Conservation (phyloP, 2,113 vertebrate genomes). For the Pelusios castaneus region DNA sequence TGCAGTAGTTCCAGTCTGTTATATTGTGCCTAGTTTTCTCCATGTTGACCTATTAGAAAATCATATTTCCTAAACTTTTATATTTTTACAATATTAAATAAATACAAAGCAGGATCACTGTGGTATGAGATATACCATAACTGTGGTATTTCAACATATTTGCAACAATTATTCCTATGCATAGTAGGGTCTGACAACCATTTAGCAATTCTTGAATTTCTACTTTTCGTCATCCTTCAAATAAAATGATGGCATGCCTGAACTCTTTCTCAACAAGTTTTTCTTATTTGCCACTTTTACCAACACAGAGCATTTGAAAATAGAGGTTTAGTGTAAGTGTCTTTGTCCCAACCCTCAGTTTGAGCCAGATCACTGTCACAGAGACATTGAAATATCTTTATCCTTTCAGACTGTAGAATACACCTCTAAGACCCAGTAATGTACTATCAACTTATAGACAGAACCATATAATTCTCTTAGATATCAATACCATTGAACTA, state of each 20-base stretch:
- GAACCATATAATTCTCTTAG: not conserved
- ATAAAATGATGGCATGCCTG: not conserved
- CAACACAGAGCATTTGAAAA: not conserved
- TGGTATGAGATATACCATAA: not conserved
- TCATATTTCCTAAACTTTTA: not conserved
- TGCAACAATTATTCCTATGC: not conserved
- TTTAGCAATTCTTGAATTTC: not conserved
- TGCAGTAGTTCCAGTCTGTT: not conserved
- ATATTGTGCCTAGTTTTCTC: not conserved
- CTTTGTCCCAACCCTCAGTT: not conserved
- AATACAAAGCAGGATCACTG: not conserved
- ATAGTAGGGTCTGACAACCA: not conserved
- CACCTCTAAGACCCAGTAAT: not conserved
- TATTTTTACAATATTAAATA: not conserved
- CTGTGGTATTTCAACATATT: not conserved
- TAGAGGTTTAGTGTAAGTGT: not conserved
- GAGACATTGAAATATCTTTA: not conserved
- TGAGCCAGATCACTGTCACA: fast-evolving
- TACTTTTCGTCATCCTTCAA: not conserved
- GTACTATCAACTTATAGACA: not conserved
- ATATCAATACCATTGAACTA: not conserved
- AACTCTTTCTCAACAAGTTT: not conserved
- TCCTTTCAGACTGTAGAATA: not conserved
- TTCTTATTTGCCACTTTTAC: not conserved
- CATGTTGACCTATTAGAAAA: not conserved